These are phyloP conservation scores for Phacellophora camtschatica DNA, from an alignment of 30 jellyfish, hydroid and myxozoan species.

Conservation along the genomic window DNA sequence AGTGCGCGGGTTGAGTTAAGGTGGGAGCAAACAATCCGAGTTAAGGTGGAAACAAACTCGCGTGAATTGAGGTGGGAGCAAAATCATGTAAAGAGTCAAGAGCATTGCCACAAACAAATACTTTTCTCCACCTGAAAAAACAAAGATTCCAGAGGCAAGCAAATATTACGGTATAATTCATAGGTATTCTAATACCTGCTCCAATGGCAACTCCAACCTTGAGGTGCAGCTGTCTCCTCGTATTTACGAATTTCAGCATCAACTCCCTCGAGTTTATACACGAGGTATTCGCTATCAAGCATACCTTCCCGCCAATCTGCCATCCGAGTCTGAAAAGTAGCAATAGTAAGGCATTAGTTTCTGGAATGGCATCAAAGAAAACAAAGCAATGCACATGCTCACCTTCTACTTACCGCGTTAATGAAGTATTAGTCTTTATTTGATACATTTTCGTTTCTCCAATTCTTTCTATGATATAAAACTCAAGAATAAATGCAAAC, in stretches of 20 bases:
- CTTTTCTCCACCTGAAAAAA: too few species aligned
- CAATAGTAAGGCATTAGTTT: not conserved
- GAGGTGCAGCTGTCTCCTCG: constrained; percentile 97
- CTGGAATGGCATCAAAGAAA: not conserved
- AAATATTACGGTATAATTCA: not conserved
- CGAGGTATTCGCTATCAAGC: constrained; percentile 75
- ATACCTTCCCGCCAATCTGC: constrained; percentile 98
- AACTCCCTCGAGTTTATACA: constrained; percentile 66
- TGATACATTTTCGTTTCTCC: too few species aligned
- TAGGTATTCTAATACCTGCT: constrained; percentile 76
- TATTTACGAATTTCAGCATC: constrained; percentile 63
- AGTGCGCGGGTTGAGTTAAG: too few species aligned
- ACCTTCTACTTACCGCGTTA: too few species aligned
- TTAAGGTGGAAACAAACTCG: too few species aligned
- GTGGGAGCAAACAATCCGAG: too few species aligned
- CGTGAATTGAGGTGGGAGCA: not conserved
- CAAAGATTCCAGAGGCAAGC: not conserved
- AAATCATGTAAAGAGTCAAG: not conserved
- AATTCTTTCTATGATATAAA: too few species aligned
- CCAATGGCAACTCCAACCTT: constrained; percentile 99
- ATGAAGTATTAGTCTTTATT: too few species aligned
- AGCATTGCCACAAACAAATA: not conserved
- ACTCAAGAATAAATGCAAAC: too few species aligned
- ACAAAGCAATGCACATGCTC: not conserved
- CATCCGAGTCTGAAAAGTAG: constrained; percentile 88